Evolutionary conservation across 64 coral and sea anemone genomes (phyloP).

Genomic region (Orbicella faveolata): DNA sequence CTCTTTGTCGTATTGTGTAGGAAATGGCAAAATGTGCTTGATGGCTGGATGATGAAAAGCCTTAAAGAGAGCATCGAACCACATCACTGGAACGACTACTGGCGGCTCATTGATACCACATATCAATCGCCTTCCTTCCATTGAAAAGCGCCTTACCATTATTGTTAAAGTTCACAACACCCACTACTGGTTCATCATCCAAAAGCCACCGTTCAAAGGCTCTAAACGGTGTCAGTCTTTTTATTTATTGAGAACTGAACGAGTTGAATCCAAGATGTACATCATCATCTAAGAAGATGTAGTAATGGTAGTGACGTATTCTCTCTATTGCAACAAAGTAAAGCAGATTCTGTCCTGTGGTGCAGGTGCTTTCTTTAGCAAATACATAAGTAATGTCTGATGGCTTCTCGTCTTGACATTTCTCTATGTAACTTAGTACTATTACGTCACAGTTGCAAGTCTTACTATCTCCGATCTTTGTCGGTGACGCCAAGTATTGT

Average conservation of each 20-base stretch:
- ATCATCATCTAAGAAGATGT: no score
- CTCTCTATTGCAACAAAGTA: conserved; percentile 10
- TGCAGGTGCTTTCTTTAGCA: conserved; percentile 23
- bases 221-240: no score
- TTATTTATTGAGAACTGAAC: no score
- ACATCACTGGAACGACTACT: no score
- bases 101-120: no score
- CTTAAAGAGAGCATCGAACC: background rate
- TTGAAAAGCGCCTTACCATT: no score
- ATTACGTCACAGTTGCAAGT: no score
- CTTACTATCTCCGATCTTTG: conserved; percentile 6
- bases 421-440: conserved; percentile 3
- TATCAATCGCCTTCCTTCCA: no score
- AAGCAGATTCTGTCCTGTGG: conserved; percentile 41
- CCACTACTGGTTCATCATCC: no score
- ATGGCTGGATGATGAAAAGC: conserved; percentile 44
- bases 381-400: conserved; percentile 41
- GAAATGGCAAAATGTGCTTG: conserved; percentile 21
- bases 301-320: background rate
- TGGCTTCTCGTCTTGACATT: background rate
- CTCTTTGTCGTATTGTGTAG: background rate
- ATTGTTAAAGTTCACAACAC: no score
- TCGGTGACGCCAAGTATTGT: background rate
- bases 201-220: no score
- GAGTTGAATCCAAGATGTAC: no score